A percentile compares a stretch with the other conserved stretches of the same genome.
Conservation (phyloP, 2,113 vertebrate species). For the Ptilorrhoa leucosticta region DNA sequence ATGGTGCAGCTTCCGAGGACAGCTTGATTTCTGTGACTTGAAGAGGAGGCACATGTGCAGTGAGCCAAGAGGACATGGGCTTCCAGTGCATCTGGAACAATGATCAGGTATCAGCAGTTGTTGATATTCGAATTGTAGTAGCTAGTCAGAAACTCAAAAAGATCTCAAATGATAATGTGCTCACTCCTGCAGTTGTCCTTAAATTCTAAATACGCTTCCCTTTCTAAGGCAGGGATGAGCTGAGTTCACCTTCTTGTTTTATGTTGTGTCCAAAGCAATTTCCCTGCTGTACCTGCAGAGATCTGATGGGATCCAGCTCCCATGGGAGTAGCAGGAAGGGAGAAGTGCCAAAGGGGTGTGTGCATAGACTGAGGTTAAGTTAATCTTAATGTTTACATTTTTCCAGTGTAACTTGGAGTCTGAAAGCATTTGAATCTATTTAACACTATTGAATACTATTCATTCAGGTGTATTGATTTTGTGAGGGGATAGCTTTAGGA, state of each 20-base stretch:
- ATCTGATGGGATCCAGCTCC: neutral
- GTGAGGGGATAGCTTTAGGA: neutral
- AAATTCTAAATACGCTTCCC: neutral
- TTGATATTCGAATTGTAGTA: neutral
- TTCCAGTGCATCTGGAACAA: conserved; percentile 21
- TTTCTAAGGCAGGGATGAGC: neutral
- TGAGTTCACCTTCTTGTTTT: neutral
- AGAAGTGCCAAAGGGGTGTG: neutral
- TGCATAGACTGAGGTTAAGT: neutral
- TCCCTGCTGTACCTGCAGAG: neutral
- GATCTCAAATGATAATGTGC: rapidly evolving
- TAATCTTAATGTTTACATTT: neutral
- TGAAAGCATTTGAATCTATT: neutral
- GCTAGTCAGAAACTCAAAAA: neutral
- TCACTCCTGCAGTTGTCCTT: neutral
- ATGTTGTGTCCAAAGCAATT: neutral
- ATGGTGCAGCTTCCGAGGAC: neutral
- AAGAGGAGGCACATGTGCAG: conserved; percentile 38
- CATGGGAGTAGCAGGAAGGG: neutral
- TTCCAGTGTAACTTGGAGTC: neutral
- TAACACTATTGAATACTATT: no score
- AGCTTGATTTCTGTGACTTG: neutral
- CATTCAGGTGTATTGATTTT: neutral
- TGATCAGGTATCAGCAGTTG: conserved; percentile 31
- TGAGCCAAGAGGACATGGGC: conserved; percentile 52